Conservation (phyloP, 2,888 invertebrate species). For the Nemapogon koenigi region DNA sequence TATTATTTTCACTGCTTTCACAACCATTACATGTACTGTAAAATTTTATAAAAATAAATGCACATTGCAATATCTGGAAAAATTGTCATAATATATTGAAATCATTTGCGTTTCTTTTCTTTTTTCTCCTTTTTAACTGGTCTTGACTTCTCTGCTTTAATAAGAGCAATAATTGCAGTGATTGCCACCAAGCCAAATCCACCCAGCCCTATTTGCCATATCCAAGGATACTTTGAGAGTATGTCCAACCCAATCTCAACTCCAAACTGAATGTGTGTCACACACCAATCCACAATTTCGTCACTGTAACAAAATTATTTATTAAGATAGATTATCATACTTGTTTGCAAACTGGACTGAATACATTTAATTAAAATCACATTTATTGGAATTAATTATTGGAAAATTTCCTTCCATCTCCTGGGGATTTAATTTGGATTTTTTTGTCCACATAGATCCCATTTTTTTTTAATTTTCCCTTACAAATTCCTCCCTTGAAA, state of each 20-base stretch:
- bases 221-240: constrained; percentile 47
- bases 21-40: too few relatives aligned
- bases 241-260: constrained; percentile 39
- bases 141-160: constrained; percentile 45
- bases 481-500: too few relatives aligned
- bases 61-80: too few relatives aligned
- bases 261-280: constrained; percentile 40
- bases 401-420: too few relatives aligned
- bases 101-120: constrained; percentile 21
- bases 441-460: too few relatives aligned
- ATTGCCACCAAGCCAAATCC: constrained; percentile 57
- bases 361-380: too few relatives aligned
- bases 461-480: too few relatives aligned
- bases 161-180: constrained; percentile 50
- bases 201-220: constrained; percentile 51
- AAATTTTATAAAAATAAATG: too few relatives aligned
- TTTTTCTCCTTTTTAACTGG: constrained; percentile 42
- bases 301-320: constrained; percentile 32
- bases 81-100: constrained; percentile 9
- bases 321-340: neutral
- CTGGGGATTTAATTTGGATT: too few relatives aligned
- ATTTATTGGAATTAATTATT: too few relatives aligned
- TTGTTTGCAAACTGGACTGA: too few relatives aligned
- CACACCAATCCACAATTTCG: constrained; percentile 52
- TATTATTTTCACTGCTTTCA: too few relatives aligned